Evolutionary conservation across 2,888 invertebrate genomes (phyloP).

Genomic region (Lasioglossum vierecki): DNA sequence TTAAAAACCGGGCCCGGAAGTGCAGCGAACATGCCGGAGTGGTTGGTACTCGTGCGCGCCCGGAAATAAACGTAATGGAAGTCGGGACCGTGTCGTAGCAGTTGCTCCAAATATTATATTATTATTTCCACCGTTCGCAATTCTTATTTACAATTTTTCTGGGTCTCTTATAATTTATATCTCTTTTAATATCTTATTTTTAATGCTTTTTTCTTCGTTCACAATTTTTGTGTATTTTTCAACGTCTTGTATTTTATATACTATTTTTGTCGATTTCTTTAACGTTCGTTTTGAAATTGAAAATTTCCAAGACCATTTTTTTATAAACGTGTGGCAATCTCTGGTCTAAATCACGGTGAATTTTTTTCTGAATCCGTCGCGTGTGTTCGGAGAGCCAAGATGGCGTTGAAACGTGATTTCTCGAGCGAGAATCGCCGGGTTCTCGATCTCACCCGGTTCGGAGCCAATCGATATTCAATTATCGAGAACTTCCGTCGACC

Average conservation of each 20-base stretch:
- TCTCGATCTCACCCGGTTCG: not conserved
- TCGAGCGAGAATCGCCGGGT: not conserved
- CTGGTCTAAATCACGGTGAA: not conserved
- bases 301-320: not conserved
- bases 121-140: not conserved
- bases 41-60: not conserved
- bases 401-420: not conserved
- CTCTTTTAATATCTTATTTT: too few species aligned
- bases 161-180: not conserved
- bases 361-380: not conserved
- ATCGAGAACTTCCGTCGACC: conserved; percentile 26
- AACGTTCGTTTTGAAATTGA: not conserved
- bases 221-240: not conserved
- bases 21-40: not conserved
- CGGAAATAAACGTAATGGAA: not conserved
- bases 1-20: conserved; percentile 10
- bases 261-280: not conserved
- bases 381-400: not conserved
- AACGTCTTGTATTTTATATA: not conserved
- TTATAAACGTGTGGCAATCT: not conserved
- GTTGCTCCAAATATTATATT: not conserved
- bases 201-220: not conserved
- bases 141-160: not conserved
- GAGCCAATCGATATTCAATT: conserved; percentile 46
- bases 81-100: not conserved